Conservation (phyloP, 2,888 invertebrate species). For the Pedicia rivosa region DNA sequence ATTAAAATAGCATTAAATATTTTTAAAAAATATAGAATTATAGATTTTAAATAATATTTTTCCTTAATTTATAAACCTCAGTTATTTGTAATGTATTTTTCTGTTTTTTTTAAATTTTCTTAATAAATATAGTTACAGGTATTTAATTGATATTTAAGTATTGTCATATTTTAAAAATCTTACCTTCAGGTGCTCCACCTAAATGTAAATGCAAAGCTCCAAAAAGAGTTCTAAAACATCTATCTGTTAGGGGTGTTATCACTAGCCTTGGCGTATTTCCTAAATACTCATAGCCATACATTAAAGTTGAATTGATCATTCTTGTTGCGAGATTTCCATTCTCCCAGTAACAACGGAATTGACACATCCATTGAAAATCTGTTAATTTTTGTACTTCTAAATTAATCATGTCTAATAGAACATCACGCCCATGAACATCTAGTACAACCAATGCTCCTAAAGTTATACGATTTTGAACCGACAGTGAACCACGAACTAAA, state of each 20-base stretch:
- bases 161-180: no score
- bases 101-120: no score
- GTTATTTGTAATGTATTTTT: no score
- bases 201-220: constrained; percentile 81
- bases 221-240: constrained; percentile 83
- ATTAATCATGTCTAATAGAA: constrained; percentile 50
- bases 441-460: constrained; percentile 80
- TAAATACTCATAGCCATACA: constrained; percentile 89
- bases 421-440: constrained; percentile 87
- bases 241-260: constrained; percentile 85
- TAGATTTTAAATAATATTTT: no score
- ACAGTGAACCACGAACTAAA: constrained; percentile 73
- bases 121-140: no score
- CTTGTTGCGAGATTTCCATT: constrained; percentile 44
- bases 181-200: constrained; percentile 69
- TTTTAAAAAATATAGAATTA: no score
- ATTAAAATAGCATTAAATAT: no score
- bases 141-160: no score
- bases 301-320: constrained; percentile 79
- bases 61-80: no score
- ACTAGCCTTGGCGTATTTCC: constrained; percentile 79
- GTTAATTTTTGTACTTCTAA: constrained; percentile 48
- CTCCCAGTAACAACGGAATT: constrained; percentile 74
- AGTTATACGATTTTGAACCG: constrained; percentile 74
- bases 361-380: constrained; percentile 72